phyloP scores from a whole-genome alignment of 2,113 vertebrate species.

The Cygnus atratus region DNA sequence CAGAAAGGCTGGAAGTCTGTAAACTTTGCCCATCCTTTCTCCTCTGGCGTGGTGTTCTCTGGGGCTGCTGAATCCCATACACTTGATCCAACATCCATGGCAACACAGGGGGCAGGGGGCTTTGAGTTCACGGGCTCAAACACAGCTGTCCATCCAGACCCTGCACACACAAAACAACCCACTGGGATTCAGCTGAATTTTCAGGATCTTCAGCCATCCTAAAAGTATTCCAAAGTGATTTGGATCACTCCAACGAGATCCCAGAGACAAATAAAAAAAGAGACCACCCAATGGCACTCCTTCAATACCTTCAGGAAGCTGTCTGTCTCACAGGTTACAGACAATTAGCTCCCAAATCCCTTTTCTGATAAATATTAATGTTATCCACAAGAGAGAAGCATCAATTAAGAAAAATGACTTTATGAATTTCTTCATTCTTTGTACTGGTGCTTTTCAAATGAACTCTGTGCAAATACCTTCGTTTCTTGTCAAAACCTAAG shows the following conservation, averaged over 20 bases:
- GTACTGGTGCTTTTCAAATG: not conserved
- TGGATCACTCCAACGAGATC: too few relatives aligned
- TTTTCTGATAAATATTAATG: accelerated
- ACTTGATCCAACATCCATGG: constrained; percentile 76
- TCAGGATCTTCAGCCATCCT: not conserved
- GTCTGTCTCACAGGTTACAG: not conserved
- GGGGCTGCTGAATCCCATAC: constrained; percentile 80
- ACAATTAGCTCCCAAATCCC: not conserved
- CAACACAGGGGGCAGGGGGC: constrained; percentile 59
- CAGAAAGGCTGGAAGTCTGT: constrained; percentile 92
- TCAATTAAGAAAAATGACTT: accelerated
- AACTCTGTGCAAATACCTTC: not conserved
- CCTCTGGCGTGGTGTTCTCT: constrained; percentile 56
- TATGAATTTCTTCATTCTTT: accelerated
- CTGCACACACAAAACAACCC: constrained; percentile 42
- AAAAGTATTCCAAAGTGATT: not conserved
- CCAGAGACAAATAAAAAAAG: not conserved
- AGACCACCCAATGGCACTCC: accelerated
- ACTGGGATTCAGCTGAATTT: accelerated
- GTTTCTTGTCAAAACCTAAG: not conserved
- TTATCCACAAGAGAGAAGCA: not conserved
- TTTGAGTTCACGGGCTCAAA: constrained; percentile 77
- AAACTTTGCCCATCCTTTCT: constrained; percentile 90
- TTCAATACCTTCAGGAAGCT: accelerated
- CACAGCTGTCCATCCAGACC: constrained; percentile 80